phyloP scores from a whole-genome alignment of 2,888 invertebrate genomes.

The Chesias legatella region DNA sequence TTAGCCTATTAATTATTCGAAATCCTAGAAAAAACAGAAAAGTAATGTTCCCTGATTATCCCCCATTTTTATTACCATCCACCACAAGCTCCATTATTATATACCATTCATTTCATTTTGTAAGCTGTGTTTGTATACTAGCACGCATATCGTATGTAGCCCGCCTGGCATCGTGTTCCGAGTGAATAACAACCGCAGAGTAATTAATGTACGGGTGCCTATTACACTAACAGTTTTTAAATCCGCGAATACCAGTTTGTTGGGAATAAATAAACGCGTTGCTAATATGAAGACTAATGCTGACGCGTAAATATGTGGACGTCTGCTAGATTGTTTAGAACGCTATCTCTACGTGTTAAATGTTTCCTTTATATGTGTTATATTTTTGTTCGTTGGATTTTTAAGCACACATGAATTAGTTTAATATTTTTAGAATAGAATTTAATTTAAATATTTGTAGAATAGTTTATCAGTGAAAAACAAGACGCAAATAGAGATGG shows the following conservation, averaged over 20 bases:
- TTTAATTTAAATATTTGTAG: too few species aligned
- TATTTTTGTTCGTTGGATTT: too few species aligned
- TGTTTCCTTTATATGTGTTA: too few species aligned
- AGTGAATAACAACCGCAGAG: conserved; percentile 20
- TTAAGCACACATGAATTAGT: too few species aligned
- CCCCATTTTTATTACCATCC: too few species aligned
- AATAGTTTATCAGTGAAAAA: too few species aligned
- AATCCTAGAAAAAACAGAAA: too few species aligned
- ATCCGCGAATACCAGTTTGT: conserved; percentile 6
- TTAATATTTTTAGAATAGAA: too few species aligned
- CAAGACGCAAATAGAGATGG: too few species aligned
- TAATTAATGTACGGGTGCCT: conserved; percentile 6
- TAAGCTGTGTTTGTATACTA: conserved; percentile 1
- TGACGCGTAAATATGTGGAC: conserved; percentile 3
- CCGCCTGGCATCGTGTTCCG: conserved; percentile 14
- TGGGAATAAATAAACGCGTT: conserved; percentile 14
- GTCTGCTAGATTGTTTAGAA: conserved; percentile 1
- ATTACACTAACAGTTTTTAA: conserved; percentile 15
- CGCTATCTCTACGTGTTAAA: neutral
- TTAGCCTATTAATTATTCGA: too few species aligned
- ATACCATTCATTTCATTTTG: neutral
- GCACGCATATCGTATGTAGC: conserved; percentile 21
- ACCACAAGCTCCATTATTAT: too few species aligned
- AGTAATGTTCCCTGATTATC: too few species aligned
- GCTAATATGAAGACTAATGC: conserved; percentile 7